These are phyloP conservation scores for Phthorimaea operculella DNA, from an alignment of 1,140 invertebrate species.

Conservation along the genomic window DNA sequence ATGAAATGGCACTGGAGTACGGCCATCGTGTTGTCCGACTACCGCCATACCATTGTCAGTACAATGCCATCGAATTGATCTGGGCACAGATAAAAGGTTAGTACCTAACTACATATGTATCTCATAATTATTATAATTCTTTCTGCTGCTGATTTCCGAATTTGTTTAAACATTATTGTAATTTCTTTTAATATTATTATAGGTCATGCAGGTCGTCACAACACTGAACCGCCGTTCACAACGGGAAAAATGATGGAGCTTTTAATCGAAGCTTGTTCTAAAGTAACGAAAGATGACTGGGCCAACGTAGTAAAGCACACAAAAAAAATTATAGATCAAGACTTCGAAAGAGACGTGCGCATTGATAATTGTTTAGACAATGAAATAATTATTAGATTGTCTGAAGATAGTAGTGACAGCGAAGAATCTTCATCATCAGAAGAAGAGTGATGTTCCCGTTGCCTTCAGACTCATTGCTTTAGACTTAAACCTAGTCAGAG, in stretches of 20 bases:
- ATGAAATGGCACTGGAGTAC: constrained; percentile 5
- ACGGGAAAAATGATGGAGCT: constrained; percentile 8
- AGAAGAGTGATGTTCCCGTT: no score
- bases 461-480: no score
- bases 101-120: constrained; percentile 3
- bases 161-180: not conserved
- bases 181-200: not conserved
- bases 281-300: constrained; percentile 5
- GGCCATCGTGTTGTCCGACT: constrained; percentile 20
- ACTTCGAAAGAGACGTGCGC: no score
- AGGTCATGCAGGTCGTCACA: constrained; percentile 4
- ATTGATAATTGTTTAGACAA: no score
- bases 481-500: no score
- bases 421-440: no score
- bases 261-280: not conserved
- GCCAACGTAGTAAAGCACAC: constrained; percentile 1
- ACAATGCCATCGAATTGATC: constrained; percentile 30
- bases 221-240: constrained; percentile 11
- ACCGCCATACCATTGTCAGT: constrained; percentile 28
- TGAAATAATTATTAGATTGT: no score
- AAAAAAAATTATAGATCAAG: no score
- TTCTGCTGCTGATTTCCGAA: no score
- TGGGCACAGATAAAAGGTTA: constrained; percentile 22
- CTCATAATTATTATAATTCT: no score
- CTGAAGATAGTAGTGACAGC: no score